phyloP scores from a whole-genome alignment of 2,888 invertebrate genomes.

The Sminthurinus aureus region DNA sequence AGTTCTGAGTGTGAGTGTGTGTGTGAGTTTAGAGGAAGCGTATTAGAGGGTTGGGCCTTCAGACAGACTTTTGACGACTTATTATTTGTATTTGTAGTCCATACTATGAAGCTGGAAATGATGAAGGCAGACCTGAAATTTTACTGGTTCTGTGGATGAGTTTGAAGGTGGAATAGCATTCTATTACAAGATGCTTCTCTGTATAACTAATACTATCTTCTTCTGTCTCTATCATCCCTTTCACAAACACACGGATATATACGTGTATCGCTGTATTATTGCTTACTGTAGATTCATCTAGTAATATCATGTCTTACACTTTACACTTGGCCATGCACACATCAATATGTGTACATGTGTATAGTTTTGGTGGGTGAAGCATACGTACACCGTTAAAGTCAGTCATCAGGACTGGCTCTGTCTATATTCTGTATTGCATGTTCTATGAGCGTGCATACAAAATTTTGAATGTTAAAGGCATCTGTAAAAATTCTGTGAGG shows the following conservation, averaged over 20 bases:
- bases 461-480: slow-evolving; percentile 8
- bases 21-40: neutral
- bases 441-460: neutral
- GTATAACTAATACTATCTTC: neutral
- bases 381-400: too few species aligned
- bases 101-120: slow-evolving; percentile 6
- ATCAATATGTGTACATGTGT: too few species aligned
- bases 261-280: too few species aligned
- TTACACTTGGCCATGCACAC: too few species aligned
- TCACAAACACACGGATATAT: neutral
- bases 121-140: slow-evolving; percentile 44
- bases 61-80: slow-evolving; percentile 1
- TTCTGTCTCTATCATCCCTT: neutral
- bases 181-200: slow-evolving; percentile 1
- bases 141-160: slow-evolving; percentile 30
- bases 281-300: too few species aligned
- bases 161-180: slow-evolving; percentile 27
- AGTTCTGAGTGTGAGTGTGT: neutral
- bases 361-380: too few species aligned
- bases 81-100: slow-evolving; percentile 10
- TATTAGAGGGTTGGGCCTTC: slow-evolving; percentile 34
- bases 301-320: too few species aligned
- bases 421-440: neutral
- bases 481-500: neutral
- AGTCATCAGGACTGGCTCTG: neutral